Base-by-base conservation (phyloP, 2,113 vertebrate species). In the Gambusia holbrooki region DNA sequence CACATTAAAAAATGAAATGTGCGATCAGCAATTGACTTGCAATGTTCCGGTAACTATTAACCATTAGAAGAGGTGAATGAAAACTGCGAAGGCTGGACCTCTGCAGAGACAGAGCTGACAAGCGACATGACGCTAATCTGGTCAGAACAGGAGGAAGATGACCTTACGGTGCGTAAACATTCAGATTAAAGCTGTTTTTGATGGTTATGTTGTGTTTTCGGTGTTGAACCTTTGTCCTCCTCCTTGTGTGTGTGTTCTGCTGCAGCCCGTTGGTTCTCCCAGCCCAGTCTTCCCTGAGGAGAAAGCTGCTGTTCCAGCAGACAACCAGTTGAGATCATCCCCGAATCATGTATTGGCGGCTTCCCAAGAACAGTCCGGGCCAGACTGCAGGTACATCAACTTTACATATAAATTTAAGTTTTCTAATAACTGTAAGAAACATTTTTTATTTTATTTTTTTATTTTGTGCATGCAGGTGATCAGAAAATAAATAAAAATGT, bases 261-360 rank as follows among this genome's bases (percentile, higher is more conserved):
- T 69, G 25, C 81, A 90, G 89, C 78, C 61, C 0, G 61, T 62
- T 10, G 66, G 51, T 17, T 82, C 84, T 0, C 87, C 78, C 28
- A 94, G 93, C 62, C 93, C 93, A 0, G 85, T 94, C 27, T 92
- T 93, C 77, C 84, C 85, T 29, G 80, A 83, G 42, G 90, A 93
- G 62, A 71, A 11, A 1, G 0, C 28, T 0, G 0, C n/a, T 40
- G 40, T 13, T 28, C 40, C 5, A 58, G 30, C 66, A 0, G 61
- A 29, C 12, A 4, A 4, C 3, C 63, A 14, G 12, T 15, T 69
- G 0, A 35, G 51, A n/a, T 58, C 51, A 10, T n/a, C 70, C 42
- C 28, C 15, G 37, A 68, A 71, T 58, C 77, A 51, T 0, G 1
- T 0, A 35, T 7, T 76, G 2, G 54, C 32, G 51, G 64, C 33